Evolutionary conservation across 2,888 invertebrate genomes (phyloP).

Genomic region (Sphaerophoria taeniata): DNA sequence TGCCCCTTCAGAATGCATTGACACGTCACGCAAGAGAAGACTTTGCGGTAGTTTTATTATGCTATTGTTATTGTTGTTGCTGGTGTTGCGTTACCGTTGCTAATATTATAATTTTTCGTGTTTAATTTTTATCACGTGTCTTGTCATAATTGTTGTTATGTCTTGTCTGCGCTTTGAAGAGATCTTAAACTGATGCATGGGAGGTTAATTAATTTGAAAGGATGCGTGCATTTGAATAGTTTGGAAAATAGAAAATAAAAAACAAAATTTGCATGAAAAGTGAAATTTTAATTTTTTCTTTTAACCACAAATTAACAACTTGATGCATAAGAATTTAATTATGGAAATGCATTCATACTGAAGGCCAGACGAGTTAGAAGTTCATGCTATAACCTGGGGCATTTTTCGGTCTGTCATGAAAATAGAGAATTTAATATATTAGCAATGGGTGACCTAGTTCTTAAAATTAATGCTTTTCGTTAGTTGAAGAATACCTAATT

Average conservation of each 20-base stretch:
- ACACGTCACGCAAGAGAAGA: conserved; percentile 55
- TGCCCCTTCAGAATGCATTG: conserved; percentile 58
- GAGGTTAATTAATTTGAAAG: conserved; percentile 37
- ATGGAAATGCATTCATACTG: no score
- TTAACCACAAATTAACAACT: no score
- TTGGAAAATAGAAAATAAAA: conserved; percentile 2
- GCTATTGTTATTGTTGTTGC: conserved; percentile 2
- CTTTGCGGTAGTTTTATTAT: conserved; percentile 3
- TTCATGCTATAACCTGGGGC: no score
- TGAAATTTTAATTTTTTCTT: neutral
- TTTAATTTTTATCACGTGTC: conserved; percentile 42
- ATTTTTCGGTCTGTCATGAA: no score
- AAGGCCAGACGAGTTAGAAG: no score
- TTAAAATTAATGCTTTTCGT: no score
- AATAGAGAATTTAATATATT: no score
- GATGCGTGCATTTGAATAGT: conserved; percentile 22
- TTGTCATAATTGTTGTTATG: conserved; percentile 13
- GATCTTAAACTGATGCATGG: neutral
- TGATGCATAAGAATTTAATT: no score
- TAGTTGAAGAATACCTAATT: no score
- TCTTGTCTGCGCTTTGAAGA: neutral
- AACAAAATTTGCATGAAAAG: conserved; percentile 28
- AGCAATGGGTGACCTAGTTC: no score
- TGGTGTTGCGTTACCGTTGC: conserved; percentile 18
- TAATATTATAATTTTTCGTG: conserved; percentile 36